Conservation (phyloP, 2,888 invertebrate species). For the Cryptus viduatorius region DNA sequence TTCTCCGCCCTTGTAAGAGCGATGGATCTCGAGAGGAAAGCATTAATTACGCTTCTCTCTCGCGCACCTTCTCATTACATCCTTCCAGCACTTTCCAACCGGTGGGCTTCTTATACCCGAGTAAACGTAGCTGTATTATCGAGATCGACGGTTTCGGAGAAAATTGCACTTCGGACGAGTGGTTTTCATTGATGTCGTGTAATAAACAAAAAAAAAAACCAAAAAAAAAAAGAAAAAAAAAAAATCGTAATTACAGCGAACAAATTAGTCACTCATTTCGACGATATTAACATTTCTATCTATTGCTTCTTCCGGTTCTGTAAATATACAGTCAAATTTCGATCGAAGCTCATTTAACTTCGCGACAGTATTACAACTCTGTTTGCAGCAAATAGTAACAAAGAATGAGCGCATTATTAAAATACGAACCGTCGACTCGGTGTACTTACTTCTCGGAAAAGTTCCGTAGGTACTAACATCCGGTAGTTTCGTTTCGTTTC, state of each 20-base stretch:
- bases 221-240: neutral
- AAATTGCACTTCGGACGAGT: slow-evolving; percentile 1
- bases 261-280: slow-evolving; percentile 2
- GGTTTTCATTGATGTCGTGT: neutral
- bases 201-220: neutral
- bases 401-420: slow-evolving; percentile 4
- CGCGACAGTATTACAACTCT: neutral
- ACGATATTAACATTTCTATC: neutral
- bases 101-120: neutral
- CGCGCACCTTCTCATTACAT: slow-evolving; percentile 18
- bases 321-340: neutral
- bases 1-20: slow-evolving; percentile 28
- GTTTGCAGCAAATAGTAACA: neutral
- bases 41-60: slow-evolving; percentile 52
- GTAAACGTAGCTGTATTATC: neutral
- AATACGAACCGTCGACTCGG: neutral
- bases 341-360: neutral
- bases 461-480: neutral
- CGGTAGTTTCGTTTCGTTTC: neutral
- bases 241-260: slow-evolving; percentile 18
- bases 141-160: neutral
- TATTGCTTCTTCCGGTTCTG: neutral
- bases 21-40: slow-evolving; percentile 55
- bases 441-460: neutral
- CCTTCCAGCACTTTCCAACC: slow-evolving; percentile 37